Evolutionary conservation across 2,888 invertebrate genomes (phyloP).

Genomic region (Boloria euphrosyne): DNA sequence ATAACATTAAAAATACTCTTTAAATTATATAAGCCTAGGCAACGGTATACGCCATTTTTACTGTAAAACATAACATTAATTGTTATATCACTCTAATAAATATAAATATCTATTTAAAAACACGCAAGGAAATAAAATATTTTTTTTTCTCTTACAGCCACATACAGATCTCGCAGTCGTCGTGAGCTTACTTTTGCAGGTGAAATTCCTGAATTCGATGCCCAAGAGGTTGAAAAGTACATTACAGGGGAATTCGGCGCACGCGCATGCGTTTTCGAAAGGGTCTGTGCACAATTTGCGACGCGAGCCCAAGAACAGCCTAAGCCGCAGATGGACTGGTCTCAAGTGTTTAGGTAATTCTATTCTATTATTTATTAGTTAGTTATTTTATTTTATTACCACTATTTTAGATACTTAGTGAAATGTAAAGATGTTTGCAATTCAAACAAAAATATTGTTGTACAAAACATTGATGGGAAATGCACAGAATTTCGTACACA

Average conservation of each 20-base stretch:
- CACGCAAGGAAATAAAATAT: background rate
- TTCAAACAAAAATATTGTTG: too few relatives aligned
- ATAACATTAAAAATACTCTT: background rate
- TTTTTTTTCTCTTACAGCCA: slow-evolving; percentile 78
- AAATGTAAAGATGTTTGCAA: too few relatives aligned
- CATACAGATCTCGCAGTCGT: slow-evolving; percentile 86
- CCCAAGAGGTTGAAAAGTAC: slow-evolving; percentile 89
- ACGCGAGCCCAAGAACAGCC: slow-evolving; percentile 76
- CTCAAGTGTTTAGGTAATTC: slow-evolving; percentile 88
- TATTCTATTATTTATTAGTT: background rate
- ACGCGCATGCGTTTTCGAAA: slow-evolving; percentile 89
- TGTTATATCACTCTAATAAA: too few relatives aligned
- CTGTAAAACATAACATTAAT: too few relatives aligned
- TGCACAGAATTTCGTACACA: too few relatives aligned
- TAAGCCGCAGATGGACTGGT: slow-evolving; percentile 85
- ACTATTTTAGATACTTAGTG: too few relatives aligned
- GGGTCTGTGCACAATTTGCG: slow-evolving; percentile 88
- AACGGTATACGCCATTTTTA: background rate
- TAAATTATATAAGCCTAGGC: too few relatives aligned
- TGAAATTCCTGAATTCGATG: slow-evolving; percentile 75
- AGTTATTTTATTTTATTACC: background rate
- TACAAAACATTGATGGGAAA: too few relatives aligned
- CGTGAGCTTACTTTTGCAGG: slow-evolving; percentile 69
- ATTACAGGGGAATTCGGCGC: slow-evolving; percentile 89
- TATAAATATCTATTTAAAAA: too few relatives aligned